Percentiles rank a stretch among this genome's conserved stretches.
These are phyloP conservation scores for Polydrusus cervinus DNA, from an alignment of 2,888 invertebrate species.

Conservation along the genomic window DNA sequence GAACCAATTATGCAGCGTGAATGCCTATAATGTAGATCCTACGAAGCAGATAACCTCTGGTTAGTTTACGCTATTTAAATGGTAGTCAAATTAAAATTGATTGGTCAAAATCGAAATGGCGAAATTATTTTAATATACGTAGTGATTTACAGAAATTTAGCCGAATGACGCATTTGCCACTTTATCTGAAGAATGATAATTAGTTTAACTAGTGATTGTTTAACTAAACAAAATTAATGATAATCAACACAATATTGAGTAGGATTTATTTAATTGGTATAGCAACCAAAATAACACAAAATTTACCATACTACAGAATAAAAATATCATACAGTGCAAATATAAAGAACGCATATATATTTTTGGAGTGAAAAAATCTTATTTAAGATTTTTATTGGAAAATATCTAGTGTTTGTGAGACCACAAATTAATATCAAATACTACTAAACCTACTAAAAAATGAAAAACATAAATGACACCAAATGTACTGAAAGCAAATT, in stretches of 20 bases:
- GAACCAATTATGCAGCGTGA: conserved; percentile 32
- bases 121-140: neutral
- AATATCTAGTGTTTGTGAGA: no score
- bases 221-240: neutral
- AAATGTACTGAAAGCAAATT: no score
- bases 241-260: neutral
- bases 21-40: neutral
- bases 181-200: neutral
- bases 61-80: conserved; percentile 8
- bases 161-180: neutral
- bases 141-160: neutral
- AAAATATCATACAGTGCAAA: no score
- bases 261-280: neutral
- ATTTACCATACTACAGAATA: no score
- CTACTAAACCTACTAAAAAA: no score
- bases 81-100: neutral
- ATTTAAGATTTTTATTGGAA: no score
- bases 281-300: neutral
- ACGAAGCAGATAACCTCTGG: conserved; percentile 12
- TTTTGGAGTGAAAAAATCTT: no score
- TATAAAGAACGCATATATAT: no score
- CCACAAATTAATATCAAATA: no score
- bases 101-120: neutral
- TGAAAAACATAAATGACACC: no score
- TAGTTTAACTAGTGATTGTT: neutral